Conservation (phyloP, 2,888 invertebrate species). For the Andrena hattorfiana region DNA sequence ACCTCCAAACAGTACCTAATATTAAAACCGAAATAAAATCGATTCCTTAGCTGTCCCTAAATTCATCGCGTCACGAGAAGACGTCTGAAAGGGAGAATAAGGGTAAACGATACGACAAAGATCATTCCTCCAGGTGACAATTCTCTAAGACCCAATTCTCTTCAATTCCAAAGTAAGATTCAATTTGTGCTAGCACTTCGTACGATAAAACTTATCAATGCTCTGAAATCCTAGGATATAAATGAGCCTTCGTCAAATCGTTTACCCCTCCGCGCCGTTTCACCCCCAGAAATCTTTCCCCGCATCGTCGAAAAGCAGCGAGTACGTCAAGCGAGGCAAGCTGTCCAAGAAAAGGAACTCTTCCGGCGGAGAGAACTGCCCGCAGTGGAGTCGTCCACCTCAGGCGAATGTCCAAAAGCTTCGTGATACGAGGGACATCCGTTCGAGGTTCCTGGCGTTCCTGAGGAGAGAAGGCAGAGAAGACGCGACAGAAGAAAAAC, state of each 20-base stretch:
- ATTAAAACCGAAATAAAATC: not conserved
- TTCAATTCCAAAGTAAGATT: not conserved
- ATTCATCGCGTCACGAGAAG: not conserved
- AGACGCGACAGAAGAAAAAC: slow-evolving; percentile 12
- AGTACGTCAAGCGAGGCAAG: not conserved
- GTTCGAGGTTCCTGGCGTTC: slow-evolving; percentile 3
- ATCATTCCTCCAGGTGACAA: not conserved
- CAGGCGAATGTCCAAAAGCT: not conserved
- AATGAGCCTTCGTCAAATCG: not conserved
- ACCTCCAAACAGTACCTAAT: not conserved
- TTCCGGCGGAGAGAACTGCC: not conserved
- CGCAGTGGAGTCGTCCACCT: not conserved
- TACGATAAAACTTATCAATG: too few relatives aligned
- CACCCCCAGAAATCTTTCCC: not conserved
- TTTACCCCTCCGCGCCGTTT: not conserved
- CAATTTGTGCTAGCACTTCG: too few relatives aligned
- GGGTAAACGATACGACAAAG: not conserved
- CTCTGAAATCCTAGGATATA: not conserved
- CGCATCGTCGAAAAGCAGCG: not conserved
- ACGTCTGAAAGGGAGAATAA: not conserved
- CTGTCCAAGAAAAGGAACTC: not conserved
- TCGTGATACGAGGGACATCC: not conserved
- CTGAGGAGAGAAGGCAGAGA: slow-evolving; percentile 8
- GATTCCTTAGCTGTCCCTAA: not conserved
- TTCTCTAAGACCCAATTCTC: not conserved